Base-by-base conservation (phyloP, 2,797 vertebrate species). In the Neoniphon sammara region DNA sequence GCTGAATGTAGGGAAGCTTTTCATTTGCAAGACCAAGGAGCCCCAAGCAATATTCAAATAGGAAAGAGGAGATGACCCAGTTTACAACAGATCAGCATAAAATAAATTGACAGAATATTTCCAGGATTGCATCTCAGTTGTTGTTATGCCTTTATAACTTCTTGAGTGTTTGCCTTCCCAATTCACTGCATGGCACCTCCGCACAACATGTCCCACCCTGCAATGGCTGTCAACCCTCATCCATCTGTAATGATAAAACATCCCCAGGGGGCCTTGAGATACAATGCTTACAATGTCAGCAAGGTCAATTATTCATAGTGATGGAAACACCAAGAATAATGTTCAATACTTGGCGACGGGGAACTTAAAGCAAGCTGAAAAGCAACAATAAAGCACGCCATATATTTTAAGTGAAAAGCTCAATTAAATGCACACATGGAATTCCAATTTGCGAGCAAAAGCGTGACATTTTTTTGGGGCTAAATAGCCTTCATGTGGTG, bases 401-500 rank as follows among this genome's bases (percentile, higher is more conserved):
- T 34, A 70, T n/a, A 59, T 67, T 69, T 59, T 25, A 46, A 65
- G 67, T 73, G 25, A 69, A 72, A 66, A 80, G 62, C 64, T 21
- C 44, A 70, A 71, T 77, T 67, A 73, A 84, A 72, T 4, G 4
- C 12, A 64, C 47, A 23, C 83, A 81, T 70, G 60, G 69, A 88
- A 55, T 84, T 85, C 42, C 52, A 80, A 73, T 84, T 84, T 77
- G 73, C 78, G 39, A 46, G 54, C 54, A 63, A 67, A 77, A 78
- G 55, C 65, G 27, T 77, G 74, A 81, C 75, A 80, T 58, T 55
- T 82, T 71, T 73, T 49, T 47, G 46, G 36, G 21, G 21, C 60
- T 73, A 66, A 80, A 77, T 56, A 34, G 77, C 85, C 86, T 91
- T 87, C 85, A 91, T 90, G 89, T 91, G 84, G 90, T 85, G 81